These are phyloP conservation scores for Anguilla obscura DNA, from an alignment of 2,797 vertebrate species.

Conservation along the genomic window DNA sequence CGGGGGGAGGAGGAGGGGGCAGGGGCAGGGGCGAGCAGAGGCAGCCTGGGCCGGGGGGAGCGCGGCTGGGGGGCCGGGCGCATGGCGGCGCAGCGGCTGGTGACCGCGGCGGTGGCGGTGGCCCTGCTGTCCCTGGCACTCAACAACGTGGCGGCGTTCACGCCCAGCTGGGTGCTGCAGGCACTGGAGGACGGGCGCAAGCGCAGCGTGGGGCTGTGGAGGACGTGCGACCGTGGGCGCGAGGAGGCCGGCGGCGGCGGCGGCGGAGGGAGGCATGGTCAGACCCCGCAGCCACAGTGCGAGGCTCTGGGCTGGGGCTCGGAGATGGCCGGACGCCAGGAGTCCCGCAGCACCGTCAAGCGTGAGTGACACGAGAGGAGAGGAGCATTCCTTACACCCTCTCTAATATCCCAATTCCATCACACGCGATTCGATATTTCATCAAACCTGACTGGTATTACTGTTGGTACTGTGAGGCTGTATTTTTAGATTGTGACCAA, in stretches of 20 bases:
- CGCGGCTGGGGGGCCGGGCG: slow-evolving; percentile 59
- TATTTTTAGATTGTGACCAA: neutral
- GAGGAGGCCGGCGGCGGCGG: slow-evolving; percentile 55
- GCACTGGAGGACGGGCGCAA: slow-evolving; percentile 87
- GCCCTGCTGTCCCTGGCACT: slow-evolving; percentile 92
- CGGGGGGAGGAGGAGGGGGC: slow-evolving; percentile 40
- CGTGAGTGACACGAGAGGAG: slow-evolving; percentile 75
- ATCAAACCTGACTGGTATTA: neutral
- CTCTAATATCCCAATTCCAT: neutral
- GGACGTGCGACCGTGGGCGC: slow-evolving; percentile 80
- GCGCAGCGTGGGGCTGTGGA: slow-evolving; percentile 94
- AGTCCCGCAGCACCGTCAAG: slow-evolving; percentile 93
- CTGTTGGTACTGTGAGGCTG: neutral
- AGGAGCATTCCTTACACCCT: neutral
- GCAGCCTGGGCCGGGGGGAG: slow-evolving; percentile 49
- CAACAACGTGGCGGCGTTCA: slow-evolving; percentile 93
- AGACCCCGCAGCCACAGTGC: slow-evolving; percentile 69
- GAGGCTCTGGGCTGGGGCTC: slow-evolving; percentile 87
- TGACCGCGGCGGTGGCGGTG: slow-evolving; percentile 87
- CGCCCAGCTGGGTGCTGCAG: slow-evolving; percentile 94
- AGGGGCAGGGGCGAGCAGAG: slow-evolving; percentile 53
- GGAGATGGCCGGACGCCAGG: slow-evolving; percentile 87
- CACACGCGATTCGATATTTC: neutral
- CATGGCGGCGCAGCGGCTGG: slow-evolving; percentile 93
- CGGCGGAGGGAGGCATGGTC: slow-evolving; percentile 57